Conservation (phyloP, 2,113 vertebrate species). For the Bambusicola thoracicus region DNA sequence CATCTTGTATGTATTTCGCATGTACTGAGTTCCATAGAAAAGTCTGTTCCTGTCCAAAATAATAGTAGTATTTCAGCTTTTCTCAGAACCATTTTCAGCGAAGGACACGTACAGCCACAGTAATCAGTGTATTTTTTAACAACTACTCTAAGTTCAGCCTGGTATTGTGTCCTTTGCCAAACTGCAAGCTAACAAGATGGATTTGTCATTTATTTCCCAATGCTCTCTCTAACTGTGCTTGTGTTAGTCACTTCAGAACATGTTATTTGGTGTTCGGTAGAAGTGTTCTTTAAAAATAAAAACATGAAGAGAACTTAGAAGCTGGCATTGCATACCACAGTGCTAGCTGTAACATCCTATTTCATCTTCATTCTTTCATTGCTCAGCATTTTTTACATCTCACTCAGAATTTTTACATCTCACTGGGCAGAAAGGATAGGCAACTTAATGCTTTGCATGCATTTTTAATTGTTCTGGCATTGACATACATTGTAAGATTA, state of each 20-base stretch:
- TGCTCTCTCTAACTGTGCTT: background rate
- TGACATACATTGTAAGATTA: background rate
- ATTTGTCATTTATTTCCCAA: background rate
- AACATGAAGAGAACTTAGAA: background rate
- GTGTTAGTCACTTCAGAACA: background rate
- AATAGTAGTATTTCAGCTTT: background rate
- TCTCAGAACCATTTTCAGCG: background rate
- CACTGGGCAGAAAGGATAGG: background rate
- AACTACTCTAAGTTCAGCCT: background rate
- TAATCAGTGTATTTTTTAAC: background rate
- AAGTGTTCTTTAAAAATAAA: background rate
- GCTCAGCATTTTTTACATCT: background rate
- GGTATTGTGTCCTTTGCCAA: background rate
- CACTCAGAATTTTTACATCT: background rate
- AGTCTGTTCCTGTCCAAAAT: fast-evolving
- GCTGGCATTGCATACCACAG: background rate
- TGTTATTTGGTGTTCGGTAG: background rate
- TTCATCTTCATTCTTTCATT: background rate
- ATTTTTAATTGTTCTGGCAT: background rate
- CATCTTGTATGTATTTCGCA: background rate
- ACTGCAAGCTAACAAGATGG: background rate
- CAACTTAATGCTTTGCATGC: background rate
- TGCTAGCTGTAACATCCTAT: background rate
- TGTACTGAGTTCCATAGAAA: background rate
- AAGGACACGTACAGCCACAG: background rate